Conservation (phyloP, 1,140 invertebrate genomes). For the Vanessa atalanta region DNA sequence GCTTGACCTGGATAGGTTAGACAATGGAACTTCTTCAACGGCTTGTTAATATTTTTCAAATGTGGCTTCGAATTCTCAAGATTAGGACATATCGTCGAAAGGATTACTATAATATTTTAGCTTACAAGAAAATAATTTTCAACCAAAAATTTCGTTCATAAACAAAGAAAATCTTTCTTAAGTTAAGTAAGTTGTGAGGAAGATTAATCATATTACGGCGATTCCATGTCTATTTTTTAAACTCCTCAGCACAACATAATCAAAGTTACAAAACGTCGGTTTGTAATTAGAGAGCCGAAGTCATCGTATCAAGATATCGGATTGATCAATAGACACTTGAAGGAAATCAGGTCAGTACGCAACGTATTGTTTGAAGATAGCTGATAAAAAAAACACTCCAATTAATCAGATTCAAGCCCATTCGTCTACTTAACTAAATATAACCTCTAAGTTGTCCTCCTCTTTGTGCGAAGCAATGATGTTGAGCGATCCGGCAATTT, state of each 20-base stretch:
- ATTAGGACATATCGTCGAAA: no score
- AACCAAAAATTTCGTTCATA: not conserved
- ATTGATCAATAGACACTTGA: conserved; percentile 16
- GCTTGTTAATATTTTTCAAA: not conserved
- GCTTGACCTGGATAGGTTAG: conserved; percentile 1
- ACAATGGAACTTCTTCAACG: conserved; percentile 4
- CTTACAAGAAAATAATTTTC: not conserved
- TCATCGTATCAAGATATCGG: conserved; percentile 6
- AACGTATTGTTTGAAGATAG: conserved; percentile 18
- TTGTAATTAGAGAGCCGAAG: conserved; percentile 4
- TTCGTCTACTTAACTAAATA: not conserved
- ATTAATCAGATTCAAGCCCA: conserved; percentile 9
- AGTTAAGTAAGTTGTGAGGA: not conserved
- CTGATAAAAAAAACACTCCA: conserved; percentile 25
- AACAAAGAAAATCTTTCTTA: not conserved
- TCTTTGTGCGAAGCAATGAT: not conserved
- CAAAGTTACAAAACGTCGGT: not conserved
- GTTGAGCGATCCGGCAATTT: not conserved
- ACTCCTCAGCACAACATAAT: not conserved
- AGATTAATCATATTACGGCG: not conserved
- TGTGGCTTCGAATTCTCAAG: not conserved
- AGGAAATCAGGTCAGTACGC: conserved; percentile 22
- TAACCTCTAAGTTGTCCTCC: not conserved
- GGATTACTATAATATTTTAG: not conserved
- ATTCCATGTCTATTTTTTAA: not conserved